Conservation (phyloP, 1,140 invertebrate species). For the Drosophila lacertosa region DNA sequence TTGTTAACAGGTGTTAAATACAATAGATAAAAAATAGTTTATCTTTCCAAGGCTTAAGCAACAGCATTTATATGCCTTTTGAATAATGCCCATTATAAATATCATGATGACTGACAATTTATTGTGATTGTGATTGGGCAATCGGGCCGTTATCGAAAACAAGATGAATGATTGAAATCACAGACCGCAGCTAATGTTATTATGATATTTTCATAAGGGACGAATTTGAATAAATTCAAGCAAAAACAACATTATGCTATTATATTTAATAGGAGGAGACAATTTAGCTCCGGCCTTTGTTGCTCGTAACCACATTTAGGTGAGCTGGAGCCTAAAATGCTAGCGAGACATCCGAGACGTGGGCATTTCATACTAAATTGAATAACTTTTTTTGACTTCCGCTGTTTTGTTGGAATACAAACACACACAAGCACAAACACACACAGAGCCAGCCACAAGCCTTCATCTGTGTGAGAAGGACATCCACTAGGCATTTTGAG, state of each 20-base stretch:
- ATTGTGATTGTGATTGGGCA: too few relatives aligned
- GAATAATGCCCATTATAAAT: too few relatives aligned
- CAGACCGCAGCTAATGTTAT: too few relatives aligned
- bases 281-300: too few relatives aligned
- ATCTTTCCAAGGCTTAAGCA: too few relatives aligned
- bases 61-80: too few relatives aligned
- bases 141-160: neutral
- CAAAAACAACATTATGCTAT: too few relatives aligned
- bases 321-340: neutral
- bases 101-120: too few relatives aligned
- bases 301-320: neutral
- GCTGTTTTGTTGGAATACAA: slow-evolving; percentile 61
- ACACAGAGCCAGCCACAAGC: slow-evolving; percentile 5
- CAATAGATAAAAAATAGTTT: too few relatives aligned
- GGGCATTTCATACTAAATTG: slow-evolving; percentile 52
- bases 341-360: neutral
- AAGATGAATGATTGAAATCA: neutral
- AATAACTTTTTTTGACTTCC: slow-evolving; percentile 72
- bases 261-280: too few relatives aligned
- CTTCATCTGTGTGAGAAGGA: slow-evolving; percentile 20
- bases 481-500: slow-evolving; percentile 42
- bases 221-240: too few relatives aligned
- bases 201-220: too few relatives aligned
- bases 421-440: slow-evolving; percentile 39
- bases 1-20: neutral